Percentiles rank a stretch among this genome's conserved stretches.
These are phyloP conservation scores for Lasioglossum figueresi DNA, from an alignment of 2,888 invertebrate species.

Conservation along the genomic window DNA sequence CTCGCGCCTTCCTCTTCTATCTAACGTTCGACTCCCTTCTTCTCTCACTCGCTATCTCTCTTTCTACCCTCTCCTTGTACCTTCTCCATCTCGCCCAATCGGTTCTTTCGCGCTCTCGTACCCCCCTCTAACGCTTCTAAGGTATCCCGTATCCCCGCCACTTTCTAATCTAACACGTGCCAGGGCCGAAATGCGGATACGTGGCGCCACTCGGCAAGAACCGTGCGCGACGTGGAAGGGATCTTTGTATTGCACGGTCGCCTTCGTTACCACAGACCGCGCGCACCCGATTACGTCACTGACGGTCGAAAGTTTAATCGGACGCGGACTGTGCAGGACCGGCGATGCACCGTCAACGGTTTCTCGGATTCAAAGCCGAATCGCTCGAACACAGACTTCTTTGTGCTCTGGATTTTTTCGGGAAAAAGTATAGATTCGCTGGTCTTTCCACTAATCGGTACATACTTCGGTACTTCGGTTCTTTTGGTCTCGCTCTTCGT, in stretches of 20 bases:
- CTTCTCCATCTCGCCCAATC: slow-evolving; percentile 83
- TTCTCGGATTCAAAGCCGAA: neutral
- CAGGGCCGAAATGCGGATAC: slow-evolving; percentile 70
- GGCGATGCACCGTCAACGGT: slow-evolving; percentile 20
- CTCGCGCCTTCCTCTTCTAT: neutral
- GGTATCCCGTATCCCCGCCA: slow-evolving; percentile 62
- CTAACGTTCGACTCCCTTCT: neutral
- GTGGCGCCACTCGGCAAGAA: slow-evolving; percentile 61
- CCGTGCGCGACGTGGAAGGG: slow-evolving; percentile 35
- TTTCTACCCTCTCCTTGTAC: slow-evolving; percentile 55
- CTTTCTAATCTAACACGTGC: slow-evolving; percentile 74
- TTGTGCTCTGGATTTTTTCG: neutral
- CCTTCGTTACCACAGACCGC: slow-evolving; percentile 37
- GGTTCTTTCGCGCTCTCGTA: slow-evolving; percentile 82
- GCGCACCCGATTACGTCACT: slow-evolving; percentile 56
- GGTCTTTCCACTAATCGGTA: too few relatives aligned
- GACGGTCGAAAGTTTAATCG: slow-evolving; percentile 55
- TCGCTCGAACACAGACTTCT: neutral
- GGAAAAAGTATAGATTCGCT: too few relatives aligned
- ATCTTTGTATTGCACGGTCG: slow-evolving; percentile 44
- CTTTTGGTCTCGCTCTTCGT: too few relatives aligned
- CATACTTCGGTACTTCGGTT: too few relatives aligned
- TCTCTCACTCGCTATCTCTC: neutral
- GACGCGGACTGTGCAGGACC: slow-evolving; percentile 24
- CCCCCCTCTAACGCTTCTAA: slow-evolving; percentile 65